Evolutionary conservation across 2,888 invertebrate species (phyloP), one percentile per base, ranked within the genome.

Genomic region (Plagodis dolabraria): DNA sequence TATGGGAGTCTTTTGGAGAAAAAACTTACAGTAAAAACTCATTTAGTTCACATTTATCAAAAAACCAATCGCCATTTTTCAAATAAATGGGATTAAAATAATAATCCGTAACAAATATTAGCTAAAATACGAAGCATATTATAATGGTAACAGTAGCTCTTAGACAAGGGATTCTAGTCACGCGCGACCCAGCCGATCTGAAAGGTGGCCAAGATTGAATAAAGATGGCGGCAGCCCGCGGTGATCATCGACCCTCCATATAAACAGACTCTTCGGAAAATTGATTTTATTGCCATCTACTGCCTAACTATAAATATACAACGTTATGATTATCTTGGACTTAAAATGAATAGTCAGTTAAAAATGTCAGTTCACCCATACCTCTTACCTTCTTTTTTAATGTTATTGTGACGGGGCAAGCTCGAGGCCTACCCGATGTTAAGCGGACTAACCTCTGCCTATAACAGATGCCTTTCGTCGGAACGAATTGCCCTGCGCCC

Each of bases 121-220:
- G 7, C 9, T 38, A 38, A 12, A 5, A 6, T 11, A 7, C 4
- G 45, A 33, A 45, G 33, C 45, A 9, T 34, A 22, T 22, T 9
- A 4, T 6, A 11, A 48, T 70, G 69, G 71, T 67, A 60, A 65
- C 68, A 57, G 58, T 52, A 51, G 22, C 35, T 35, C 9, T 11
- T 10, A n/a, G 42, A 10, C 34, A 33, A 38, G 47, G 54, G 56
- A 86, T 76, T 79, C 85, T 0, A 59, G 79, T 79, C 86, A 86
- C 86, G 86, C 71, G 64, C 77, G 56, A 56, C 52, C 66, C 44
- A 44, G 44, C 70, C 77, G 76, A 77, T 82, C 80, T 80, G 85
- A 85, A 82, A 85, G 85, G 85, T 86, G 82, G 75, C 79, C 77
- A 80, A 80, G 80, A 86, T 85, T 85, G 85, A 86, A 86, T 86